Evolutionary conservation across 2,888 invertebrate species (phyloP).

Genomic region (Brachypterus glaber): DNA sequence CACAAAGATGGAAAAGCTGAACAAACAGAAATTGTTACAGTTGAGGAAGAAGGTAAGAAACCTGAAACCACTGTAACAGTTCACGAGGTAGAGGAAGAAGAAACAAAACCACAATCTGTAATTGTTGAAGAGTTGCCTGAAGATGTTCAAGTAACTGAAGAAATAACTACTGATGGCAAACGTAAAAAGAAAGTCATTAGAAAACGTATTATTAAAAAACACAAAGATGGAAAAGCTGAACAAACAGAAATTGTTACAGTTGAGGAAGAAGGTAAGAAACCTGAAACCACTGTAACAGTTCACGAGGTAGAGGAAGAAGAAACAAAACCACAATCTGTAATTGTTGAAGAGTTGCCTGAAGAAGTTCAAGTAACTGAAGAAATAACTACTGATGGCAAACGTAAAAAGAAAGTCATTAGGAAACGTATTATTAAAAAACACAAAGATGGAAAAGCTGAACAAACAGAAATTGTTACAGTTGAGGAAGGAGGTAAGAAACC

Average conservation of each 20-base stretch:
- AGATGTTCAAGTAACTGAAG: conserved; percentile 27
- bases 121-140: conserved; percentile 30
- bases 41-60: conserved; percentile 36
- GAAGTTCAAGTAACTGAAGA: conserved; percentile 27
- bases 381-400: conserved; percentile 19
- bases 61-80: conserved; percentile 35
- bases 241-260: conserved; percentile 34
- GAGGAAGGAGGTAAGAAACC: conserved; percentile 39
- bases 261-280: conserved; percentile 35
- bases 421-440: conserved; percentile 30
- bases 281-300: conserved; percentile 27
- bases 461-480: conserved; percentile 21
- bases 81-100: conserved; percentile 23
- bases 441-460: conserved; percentile 1
- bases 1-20: conserved; percentile 26
- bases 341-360: conserved; percentile 16
- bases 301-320: conserved; percentile 24
- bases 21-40: conserved; percentile 37
- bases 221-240: conserved; percentile 32
- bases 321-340: conserved; percentile 16
- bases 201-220: conserved; percentile 39
- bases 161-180: conserved; percentile 26
- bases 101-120: conserved; percentile 20
- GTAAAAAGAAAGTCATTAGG: conserved; percentile 23
- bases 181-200: conserved; percentile 30